A percentile compares a stretch with the other conserved stretches of the same genome.
Conservation (phyloP, 2,113 vertebrate genomes). For the Leuciscus idus region DNA sequence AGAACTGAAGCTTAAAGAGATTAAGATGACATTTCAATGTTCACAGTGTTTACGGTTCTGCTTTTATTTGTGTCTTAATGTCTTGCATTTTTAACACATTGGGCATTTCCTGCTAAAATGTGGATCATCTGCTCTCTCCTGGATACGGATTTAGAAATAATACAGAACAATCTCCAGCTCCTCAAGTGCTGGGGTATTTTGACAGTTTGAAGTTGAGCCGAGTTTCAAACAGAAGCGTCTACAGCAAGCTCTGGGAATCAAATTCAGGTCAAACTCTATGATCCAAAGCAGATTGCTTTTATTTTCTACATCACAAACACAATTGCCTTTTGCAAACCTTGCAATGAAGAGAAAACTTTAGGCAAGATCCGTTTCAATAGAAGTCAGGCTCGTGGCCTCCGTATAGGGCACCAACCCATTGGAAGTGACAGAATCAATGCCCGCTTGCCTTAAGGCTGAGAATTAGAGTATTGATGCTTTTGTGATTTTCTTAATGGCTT, state of each 20-base stretch:
- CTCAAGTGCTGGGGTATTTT: slow-evolving; percentile 41
- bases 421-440: slow-evolving; percentile 62
- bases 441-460: slow-evolving; percentile 50
- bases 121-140: slow-evolving; percentile 33
- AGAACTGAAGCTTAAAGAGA: slow-evolving; percentile 38
- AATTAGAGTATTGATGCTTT: slow-evolving; percentile 54
- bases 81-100: slow-evolving; percentile 24
- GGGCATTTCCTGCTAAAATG: slow-evolving; percentile 34
- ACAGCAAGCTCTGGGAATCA: slow-evolving; percentile 36
- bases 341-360: background rate
- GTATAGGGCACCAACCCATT: slow-evolving; percentile 32
- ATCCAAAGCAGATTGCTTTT: slow-evolving; percentile 56
- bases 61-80: slow-evolving; percentile 28
- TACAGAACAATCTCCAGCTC: slow-evolving; percentile 13
- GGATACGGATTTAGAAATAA: slow-evolving; percentile 41
- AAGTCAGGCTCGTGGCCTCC: slow-evolving; percentile 38
- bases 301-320: slow-evolving; percentile 50
- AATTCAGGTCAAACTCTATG: slow-evolving; percentile 53
- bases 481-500: slow-evolving; percentile 56
- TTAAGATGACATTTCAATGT: slow-evolving; percentile 41
- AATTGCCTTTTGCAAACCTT: slow-evolving; percentile 34
- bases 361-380: slow-evolving; percentile 51
- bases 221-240: slow-evolving; percentile 10
- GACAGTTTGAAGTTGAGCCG: slow-evolving; percentile 47
- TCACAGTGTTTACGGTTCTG: slow-evolving; percentile 35